Conservation (phyloP, 2,797 vertebrate genomes). For the Gymnoscopelus braueri region DNA sequence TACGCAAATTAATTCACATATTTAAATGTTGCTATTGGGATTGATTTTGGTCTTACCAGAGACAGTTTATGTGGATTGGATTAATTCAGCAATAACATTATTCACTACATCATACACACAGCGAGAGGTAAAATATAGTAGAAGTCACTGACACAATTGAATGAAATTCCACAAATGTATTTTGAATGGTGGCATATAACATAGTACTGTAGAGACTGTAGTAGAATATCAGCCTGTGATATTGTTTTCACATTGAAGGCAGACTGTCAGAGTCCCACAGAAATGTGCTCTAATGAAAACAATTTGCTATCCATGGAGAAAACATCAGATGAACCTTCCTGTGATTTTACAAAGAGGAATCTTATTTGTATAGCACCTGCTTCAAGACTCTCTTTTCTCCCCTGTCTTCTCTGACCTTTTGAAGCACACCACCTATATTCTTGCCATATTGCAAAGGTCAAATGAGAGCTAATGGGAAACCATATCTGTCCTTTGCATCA, state of each 20-base stretch:
- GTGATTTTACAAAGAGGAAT: constrained; percentile 23
- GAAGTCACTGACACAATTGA: constrained; percentile 19
- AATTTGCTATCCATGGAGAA: constrained; percentile 2
- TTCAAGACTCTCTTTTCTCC: constrained; percentile 40
- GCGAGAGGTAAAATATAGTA: constrained; percentile 4
- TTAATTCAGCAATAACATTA: constrained; percentile 8
- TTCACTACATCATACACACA: constrained; percentile 14
- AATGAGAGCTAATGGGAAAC: constrained; percentile 68
- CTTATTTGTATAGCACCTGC: constrained; percentile 27
- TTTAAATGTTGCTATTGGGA: neutral
- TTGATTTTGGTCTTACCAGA: constrained; percentile 24
- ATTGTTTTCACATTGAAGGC: constrained; percentile 32
- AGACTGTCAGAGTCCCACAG: constrained; percentile 22
- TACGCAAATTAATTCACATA: constrained; percentile 31
- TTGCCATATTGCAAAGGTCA: constrained; percentile 76
- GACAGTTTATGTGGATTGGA: constrained; percentile 16
- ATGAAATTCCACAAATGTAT: constrained; percentile 4
- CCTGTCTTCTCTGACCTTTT: constrained; percentile 76
- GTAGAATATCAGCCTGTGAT: neutral
- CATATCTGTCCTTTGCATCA: constrained; percentile 67
- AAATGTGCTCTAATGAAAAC: constrained; percentile 4
- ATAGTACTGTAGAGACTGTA: constrained; percentile 1
- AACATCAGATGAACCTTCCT: constrained; percentile 30
- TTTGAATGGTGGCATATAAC: neutral
- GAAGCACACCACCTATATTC: constrained; percentile 61